Evolutionary conservation across 1,140 invertebrate species (phyloP).

Genomic region (Drosophila hydei): DNA sequence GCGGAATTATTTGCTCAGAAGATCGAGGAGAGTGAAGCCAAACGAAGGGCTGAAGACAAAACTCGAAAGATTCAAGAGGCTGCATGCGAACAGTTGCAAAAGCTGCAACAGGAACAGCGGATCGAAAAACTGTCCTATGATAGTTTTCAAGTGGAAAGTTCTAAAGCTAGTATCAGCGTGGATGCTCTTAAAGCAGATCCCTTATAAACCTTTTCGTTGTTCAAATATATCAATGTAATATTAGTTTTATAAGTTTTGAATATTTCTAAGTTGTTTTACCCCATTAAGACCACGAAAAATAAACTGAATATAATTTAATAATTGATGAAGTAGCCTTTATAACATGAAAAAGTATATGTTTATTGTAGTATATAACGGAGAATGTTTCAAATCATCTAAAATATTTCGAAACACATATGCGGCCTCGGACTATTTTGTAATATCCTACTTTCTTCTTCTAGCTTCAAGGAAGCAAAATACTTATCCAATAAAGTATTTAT

Average conservation of each 20-base stretch:
- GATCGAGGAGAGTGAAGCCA: slow-evolving; percentile 64
- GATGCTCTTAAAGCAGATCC: slow-evolving; percentile 55
- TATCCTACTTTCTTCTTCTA: too few relatives aligned
- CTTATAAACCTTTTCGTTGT: background rate
- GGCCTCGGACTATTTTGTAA: too few relatives aligned
- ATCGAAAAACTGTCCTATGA: slow-evolving; percentile 49
- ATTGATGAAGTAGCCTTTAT: too few relatives aligned
- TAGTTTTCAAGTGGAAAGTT: slow-evolving; percentile 51
- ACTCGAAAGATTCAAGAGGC: slow-evolving; percentile 66
- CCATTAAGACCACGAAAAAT: too few relatives aligned
- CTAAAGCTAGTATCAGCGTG: slow-evolving; percentile 25
- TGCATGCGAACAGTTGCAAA: slow-evolving; percentile 66
- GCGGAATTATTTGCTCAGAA: slow-evolving; percentile 67
- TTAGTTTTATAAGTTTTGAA: background rate
- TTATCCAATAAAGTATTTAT: too few relatives aligned
- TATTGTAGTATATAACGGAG: too few relatives aligned
- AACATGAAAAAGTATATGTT: too few relatives aligned
- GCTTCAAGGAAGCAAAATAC: too few relatives aligned
- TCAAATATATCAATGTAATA: slow-evolving; percentile 16
- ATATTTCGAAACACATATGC: too few relatives aligned
- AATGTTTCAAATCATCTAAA: too few relatives aligned
- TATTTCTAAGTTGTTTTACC: background rate
- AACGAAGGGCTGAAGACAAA: slow-evolving; percentile 64
- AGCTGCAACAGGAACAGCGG: slow-evolving; percentile 55
- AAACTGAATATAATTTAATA: too few relatives aligned